phyloP scores from a whole-genome alignment of 2,113 vertebrate species.

The Rhodinocichla rosea region DNA sequence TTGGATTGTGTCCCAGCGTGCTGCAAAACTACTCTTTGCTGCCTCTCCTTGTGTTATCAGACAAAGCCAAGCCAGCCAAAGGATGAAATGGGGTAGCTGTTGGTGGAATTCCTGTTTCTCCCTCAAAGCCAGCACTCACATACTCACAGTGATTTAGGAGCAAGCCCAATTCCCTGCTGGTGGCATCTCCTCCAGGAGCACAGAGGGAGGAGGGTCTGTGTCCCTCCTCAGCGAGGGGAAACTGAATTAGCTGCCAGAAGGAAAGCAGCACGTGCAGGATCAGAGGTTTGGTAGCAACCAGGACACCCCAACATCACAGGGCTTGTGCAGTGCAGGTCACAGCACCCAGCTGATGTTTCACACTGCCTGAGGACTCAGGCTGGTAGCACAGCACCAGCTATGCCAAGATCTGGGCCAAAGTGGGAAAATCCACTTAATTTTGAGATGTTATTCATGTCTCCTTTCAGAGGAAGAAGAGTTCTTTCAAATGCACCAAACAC shows the following conservation, averaged over 20 bases:
- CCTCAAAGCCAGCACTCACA: neutral
- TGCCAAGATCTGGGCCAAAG: neutral
- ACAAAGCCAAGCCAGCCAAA: neutral
- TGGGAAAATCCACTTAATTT: neutral
- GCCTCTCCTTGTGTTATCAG: neutral
- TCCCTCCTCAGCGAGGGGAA: accelerated
- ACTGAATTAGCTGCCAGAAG: neutral
- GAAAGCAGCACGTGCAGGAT: accelerated
- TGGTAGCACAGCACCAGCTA: neutral
- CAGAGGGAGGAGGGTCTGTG: neutral
- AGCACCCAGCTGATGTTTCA: neutral
- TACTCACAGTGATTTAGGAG: neutral
- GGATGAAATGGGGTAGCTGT: neutral
- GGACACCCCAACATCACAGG: neutral
- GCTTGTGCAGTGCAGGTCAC: neutral
- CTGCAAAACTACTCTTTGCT: neutral
- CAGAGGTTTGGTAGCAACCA: neutral
- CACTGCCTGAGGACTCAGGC: neutral
- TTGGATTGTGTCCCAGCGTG: neutral
- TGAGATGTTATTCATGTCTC: neutral
- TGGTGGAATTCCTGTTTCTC: neutral
- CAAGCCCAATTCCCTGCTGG: neutral
- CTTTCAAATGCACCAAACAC: neutral
- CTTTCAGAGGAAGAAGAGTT: neutral
- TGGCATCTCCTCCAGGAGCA: neutral